Evolutionary conservation across 2,888 invertebrate genomes (phyloP), one percentile per base, ranked within the genome.

Genomic region (Polia nebulosa): DNA sequence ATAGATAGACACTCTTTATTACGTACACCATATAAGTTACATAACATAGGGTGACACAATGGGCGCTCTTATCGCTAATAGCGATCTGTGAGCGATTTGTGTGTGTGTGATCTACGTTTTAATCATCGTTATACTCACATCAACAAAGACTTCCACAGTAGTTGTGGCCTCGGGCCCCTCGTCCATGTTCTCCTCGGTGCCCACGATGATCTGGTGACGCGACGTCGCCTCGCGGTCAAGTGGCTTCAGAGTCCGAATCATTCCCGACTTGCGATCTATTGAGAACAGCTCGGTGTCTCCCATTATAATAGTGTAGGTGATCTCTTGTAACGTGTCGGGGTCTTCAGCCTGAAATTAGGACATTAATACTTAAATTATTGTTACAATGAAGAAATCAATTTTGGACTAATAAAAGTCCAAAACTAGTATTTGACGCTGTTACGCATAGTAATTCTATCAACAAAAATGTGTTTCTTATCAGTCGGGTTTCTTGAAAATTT

Each of bases 251-350:
- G 98, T 98, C 85, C 97, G 96, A 32, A 99, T 97, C 60, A 97
- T 96, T 0, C 99, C 99, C 0, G 97, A 97, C 81, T 96, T 97
- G 2, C 98, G 97, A 79, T 98, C 98, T 58, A 99, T 97, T 68
- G 97, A 97, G 91, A 99, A 99, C 22, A 98, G 92, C 59, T 98
- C 97, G 0, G 97, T 97, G 15, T 98, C 97, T 1, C 98, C 98
- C 92, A 97, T 97, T 70, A 97, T 96, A 60, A 99, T 97, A 0
- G 97, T 97, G 92, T 99, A 99, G 0, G 98, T 98, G 71, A 98
- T 97, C 88, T 98, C 97, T 80, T 97, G 97, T 49, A 96, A 90
- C 0, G 98, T 97, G 83, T 98, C 98, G 2, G 98, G 98, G 93
- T 98, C 98, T 79, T 97, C 96, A 0, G 98, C 98, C 97, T 98